phyloP scores from a whole-genome alignment of 1,140 invertebrate genomes.

The Cyclina sinensis region DNA sequence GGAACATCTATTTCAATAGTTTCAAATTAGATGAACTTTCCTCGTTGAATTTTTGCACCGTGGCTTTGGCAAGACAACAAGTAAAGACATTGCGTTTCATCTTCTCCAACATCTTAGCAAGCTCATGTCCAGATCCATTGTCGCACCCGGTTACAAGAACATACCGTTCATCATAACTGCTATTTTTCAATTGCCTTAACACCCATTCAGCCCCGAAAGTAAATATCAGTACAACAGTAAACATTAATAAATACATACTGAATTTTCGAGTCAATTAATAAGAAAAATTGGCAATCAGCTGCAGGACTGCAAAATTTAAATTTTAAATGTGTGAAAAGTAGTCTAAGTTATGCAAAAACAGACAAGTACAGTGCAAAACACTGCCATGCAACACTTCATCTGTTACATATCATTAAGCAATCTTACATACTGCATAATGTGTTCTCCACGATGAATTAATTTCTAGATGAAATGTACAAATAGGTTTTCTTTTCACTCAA shows the following conservation, averaged over 20 bases:
- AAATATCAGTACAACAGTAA: neutral
- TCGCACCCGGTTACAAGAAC: slow-evolving; percentile 87
- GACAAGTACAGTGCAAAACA: too few species aligned
- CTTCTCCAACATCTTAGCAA: slow-evolving; percentile 83
- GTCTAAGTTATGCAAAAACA: too few species aligned
- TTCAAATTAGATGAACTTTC: neutral
- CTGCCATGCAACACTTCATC: too few species aligned
- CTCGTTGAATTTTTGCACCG: neutral
- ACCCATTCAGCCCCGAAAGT: neutral
- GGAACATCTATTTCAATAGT: slow-evolving; percentile 22
- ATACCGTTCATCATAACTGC: slow-evolving; percentile 16
- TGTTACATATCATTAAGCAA: too few species aligned
- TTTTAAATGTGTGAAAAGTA: too few species aligned
- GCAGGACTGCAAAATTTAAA: too few species aligned
- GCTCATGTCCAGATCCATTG: slow-evolving; percentile 86
- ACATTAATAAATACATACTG: neutral
- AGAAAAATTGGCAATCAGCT: too few species aligned
- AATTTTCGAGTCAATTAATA: too few species aligned
- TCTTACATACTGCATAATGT: too few species aligned
- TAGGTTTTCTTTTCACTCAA: too few species aligned
- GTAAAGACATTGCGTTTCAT: slow-evolving; percentile 87
- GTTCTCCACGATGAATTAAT: too few species aligned
- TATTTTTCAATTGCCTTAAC: neutral
- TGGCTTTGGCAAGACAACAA: slow-evolving; percentile 79
- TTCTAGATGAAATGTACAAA: too few species aligned